Conservation (phyloP, 1,140 invertebrate genomes). For the Gonioctena quinquepunctata region DNA sequence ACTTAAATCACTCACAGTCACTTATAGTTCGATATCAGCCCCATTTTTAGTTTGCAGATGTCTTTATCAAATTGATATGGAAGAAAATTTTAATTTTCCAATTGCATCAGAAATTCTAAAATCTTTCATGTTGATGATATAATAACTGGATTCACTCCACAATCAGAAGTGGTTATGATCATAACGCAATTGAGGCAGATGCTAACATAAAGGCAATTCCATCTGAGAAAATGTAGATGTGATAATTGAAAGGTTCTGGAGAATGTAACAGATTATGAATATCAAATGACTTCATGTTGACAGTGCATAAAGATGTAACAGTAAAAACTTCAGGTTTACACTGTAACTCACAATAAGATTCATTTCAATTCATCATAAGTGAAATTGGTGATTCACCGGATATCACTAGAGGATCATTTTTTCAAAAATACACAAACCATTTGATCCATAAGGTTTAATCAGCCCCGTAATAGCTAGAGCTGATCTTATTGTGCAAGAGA, state of each 20-base stretch:
- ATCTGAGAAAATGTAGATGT: neutral
- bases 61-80: no score
- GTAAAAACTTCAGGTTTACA: neutral
- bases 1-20: neutral
- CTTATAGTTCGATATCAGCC: no score
- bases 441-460: neutral
- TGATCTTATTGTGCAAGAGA: neutral
- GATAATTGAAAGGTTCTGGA: neutral
- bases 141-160: neutral
- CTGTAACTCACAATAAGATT: neutral
- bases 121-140: neutral
- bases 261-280: neutral
- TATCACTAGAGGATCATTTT: neutral
- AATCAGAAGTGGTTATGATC: neutral
- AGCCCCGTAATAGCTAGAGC: neutral
- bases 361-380: neutral
- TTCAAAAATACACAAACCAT: neutral
- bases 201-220: neutral
- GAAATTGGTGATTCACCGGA: neutral
- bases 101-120: no score
- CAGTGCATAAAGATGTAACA: neutral
- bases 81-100: no score
- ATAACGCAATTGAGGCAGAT: neutral
- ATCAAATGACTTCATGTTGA: neutral
- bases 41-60: no score